Evolutionary conservation across 2,797 vertebrate genomes (phyloP).

Genomic region (Enteromius trimaculatus): DNA sequence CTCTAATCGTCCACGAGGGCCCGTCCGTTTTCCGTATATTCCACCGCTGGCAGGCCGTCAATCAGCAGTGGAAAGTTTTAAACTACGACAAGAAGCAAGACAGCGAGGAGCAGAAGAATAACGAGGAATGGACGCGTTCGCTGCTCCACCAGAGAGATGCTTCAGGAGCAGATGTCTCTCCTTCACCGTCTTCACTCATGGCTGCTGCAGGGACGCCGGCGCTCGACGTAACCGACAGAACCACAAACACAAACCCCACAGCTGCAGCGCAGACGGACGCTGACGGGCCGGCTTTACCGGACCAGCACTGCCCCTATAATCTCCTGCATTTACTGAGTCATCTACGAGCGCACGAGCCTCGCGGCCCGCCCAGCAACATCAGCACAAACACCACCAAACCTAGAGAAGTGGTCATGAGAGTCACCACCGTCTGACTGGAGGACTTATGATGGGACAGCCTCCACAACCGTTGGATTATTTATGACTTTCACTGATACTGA

Average conservation of each 20-base stretch:
- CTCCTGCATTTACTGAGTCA: conserved; percentile 98
- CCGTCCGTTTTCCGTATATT: conserved; percentile 98
- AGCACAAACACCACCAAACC: conserved; percentile 74
- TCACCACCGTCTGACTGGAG: conserved; percentile 91
- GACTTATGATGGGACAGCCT: conserved; percentile 72
- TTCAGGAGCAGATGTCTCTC: conserved; percentile 82
- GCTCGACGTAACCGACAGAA: conserved; percentile 59
- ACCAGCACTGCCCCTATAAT: conserved; percentile 97
- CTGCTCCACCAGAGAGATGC: conserved; percentile 75
- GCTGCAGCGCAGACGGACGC: conserved; percentile 64
- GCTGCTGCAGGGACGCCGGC: conserved; percentile 79
- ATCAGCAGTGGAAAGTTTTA: conserved; percentile 99
- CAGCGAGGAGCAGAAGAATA: conserved; percentile 87
- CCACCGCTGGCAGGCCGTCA: conserved; percentile 98
- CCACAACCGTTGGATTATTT: not conserved
- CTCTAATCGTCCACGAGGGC: conserved; percentile 88
- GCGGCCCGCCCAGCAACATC: conserved; percentile 77
- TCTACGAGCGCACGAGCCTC: conserved; percentile 89
- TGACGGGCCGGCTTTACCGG: conserved; percentile 78
- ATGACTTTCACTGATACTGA: not conserved
- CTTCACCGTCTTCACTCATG: conserved; percentile 86
- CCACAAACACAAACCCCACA: conserved; percentile 67
- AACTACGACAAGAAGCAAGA: conserved; percentile 98
- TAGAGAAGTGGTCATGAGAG: conserved; percentile 98
- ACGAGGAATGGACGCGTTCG: conserved; percentile 81